Conservation (phyloP, 2,888 invertebrate species). For the Artemia sinica region DNA sequence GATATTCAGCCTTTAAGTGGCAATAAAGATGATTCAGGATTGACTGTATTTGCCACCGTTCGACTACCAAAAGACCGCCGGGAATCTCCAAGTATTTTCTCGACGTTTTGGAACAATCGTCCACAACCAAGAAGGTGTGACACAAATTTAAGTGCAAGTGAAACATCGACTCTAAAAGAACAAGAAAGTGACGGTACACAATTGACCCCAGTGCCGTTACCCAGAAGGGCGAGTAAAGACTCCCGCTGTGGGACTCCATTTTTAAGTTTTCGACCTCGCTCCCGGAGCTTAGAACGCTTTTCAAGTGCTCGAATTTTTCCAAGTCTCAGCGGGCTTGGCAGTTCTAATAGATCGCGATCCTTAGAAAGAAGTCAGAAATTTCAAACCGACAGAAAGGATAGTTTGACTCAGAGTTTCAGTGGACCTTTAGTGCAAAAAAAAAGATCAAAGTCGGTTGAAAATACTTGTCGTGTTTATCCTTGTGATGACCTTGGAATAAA, state of each 20-base stretch:
- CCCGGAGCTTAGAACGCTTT: constrained; percentile 7
- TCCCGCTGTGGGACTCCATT: constrained; percentile 10
- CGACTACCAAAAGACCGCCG: constrained; percentile 1
- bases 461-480: neutral
- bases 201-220: constrained; percentile 8
- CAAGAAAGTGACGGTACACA: constrained; percentile 5
- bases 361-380: constrained; percentile 28
- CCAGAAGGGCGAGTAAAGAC: constrained; percentile 11
- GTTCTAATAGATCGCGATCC: constrained; percentile 24
- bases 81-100: constrained; percentile 3
- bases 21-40: neutral
- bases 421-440: constrained; percentile 15
- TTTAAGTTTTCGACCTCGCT: constrained; percentile 7
- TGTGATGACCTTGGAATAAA: constrained; percentile 6
- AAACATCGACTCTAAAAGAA: neutral
- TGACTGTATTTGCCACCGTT: constrained; percentile 4
- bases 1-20: neutral
- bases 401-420: constrained; percentile 13
- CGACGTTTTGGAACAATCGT: constrained; percentile 1
- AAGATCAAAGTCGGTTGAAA: constrained; percentile 10
- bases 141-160: neutral
- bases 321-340: neutral
- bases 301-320: neutral
- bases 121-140: constrained; percentile 5
- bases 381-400: constrained; percentile 20